Conservation (phyloP, 2,113 vertebrate genomes). For the Tenebrosternarchus preto region DNA sequence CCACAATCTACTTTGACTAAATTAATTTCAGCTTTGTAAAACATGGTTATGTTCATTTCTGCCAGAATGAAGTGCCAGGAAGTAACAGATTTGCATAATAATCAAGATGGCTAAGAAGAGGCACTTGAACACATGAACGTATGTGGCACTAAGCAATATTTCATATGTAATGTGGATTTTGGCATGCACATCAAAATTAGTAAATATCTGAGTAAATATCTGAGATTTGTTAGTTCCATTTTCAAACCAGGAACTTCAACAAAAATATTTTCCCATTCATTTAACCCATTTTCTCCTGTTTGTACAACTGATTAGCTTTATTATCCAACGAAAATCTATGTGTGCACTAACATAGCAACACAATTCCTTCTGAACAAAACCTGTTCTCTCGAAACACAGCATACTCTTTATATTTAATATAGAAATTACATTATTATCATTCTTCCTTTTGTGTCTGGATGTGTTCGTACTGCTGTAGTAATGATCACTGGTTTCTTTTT, state of each 20-base stretch:
- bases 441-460: background rate
- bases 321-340: too few species aligned
- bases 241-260: too few species aligned
- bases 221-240: background rate
- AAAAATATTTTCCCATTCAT: too few species aligned
- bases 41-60: conserved; percentile 40
- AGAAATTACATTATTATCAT: background rate
- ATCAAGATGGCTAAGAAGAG: conserved; percentile 44
- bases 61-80: conserved; percentile 41
- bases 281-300: too few species aligned
- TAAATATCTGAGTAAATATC: conserved; percentile 19
- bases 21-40: conserved; percentile 52
- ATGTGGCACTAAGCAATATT: conserved; percentile 40
- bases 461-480: background rate
- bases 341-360: too few species aligned
- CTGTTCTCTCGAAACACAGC: background rate
- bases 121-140: conserved; percentile 41
- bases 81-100: conserved; percentile 52
- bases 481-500: background rate
- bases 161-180: conserved; percentile 7
- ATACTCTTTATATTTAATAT: background rate
- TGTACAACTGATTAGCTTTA: too few species aligned
- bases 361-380: too few species aligned
- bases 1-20: conserved; percentile 48
- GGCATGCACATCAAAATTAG: background rate